phyloP scores from a whole-genome alignment of 2,113 vertebrate genomes.

The Mungos mungo region DNA sequence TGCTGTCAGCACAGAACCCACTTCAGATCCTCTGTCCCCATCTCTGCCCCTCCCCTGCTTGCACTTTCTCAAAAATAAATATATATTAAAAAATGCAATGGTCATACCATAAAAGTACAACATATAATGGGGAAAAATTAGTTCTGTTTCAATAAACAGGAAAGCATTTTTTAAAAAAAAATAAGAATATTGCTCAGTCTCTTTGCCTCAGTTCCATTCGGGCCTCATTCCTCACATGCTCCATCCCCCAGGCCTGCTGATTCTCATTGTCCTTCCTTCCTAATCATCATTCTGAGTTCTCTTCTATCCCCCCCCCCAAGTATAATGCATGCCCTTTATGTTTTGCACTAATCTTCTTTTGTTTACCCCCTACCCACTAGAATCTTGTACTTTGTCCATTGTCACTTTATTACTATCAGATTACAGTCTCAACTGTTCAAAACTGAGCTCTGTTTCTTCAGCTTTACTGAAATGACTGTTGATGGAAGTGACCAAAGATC shows the following conservation, averaged over 20 bases:
- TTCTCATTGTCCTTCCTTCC: background rate
- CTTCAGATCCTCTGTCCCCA: too few relatives aligned
- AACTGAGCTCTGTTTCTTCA: background rate
- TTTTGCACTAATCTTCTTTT: background rate
- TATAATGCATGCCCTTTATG: background rate
- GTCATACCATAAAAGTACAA: too few relatives aligned
- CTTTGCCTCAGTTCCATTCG: background rate
- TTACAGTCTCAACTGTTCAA: background rate
- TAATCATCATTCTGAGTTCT: background rate
- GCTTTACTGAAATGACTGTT: background rate
- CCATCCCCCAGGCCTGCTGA: rapidly evolving
- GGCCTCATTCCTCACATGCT: background rate
- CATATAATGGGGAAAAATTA: too few relatives aligned
- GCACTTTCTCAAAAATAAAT: too few relatives aligned
- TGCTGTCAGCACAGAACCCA: too few relatives aligned
- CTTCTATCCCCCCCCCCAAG: background rate
- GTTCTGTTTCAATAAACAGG: too few relatives aligned
- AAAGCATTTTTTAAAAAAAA: too few relatives aligned
- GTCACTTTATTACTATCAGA: background rate
- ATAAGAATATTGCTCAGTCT: too few relatives aligned
- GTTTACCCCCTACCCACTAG: background rate
- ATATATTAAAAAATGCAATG: too few relatives aligned
- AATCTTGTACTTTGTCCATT: background rate
- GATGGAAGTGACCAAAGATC: background rate
- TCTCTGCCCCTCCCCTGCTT: too few relatives aligned